These are phyloP conservation scores for Kradibia gibbosae DNA, from an alignment of 1,140 invertebrate species.

Conservation along the genomic window DNA sequence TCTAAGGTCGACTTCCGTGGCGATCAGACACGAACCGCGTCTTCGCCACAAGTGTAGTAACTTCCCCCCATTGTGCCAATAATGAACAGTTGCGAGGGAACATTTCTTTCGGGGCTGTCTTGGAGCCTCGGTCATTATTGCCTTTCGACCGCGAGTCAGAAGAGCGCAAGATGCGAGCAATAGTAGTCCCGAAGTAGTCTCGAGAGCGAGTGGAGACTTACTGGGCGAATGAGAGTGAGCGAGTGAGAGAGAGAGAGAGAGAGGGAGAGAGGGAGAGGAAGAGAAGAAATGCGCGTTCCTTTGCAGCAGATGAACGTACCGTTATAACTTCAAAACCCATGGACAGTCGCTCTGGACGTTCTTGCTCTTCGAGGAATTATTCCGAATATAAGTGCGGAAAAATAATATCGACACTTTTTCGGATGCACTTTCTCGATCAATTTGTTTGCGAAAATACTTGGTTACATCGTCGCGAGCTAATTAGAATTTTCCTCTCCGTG, in stretches of 20 bases:
- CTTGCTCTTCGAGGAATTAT: conserved; percentile 1
- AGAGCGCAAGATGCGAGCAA: neutral
- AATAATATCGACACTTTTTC: neutral
- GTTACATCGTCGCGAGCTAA: neutral
- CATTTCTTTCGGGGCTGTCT: neutral
- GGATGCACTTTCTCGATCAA: neutral
- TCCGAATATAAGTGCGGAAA: neutral
- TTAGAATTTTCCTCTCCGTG: neutral
- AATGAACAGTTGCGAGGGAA: neutral
- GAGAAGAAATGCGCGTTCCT: conserved; percentile 28
- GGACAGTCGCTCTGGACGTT: conserved; percentile 25
- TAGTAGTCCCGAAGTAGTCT: neutral
- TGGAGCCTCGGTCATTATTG: neutral
- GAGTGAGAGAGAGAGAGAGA: conserved; percentile 15
- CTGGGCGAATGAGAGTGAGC: no score
- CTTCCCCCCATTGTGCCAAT: neutral
- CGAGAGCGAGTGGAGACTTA: neutral
- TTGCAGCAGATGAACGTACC: neutral
- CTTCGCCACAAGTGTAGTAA: no score
- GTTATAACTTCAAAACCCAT: conserved; percentile 41
- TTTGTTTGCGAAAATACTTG: neutral
- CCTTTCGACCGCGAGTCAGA: conserved; percentile 7
- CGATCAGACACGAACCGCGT: neutral
- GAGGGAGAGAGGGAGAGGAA: neutral
- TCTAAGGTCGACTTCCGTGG: neutral